Percentiles rank a stretch among this genome's conserved stretches.
phyloP scores from a whole-genome alignment of 2,797 vertebrate species.

The Malacoctenus gilli region DNA sequence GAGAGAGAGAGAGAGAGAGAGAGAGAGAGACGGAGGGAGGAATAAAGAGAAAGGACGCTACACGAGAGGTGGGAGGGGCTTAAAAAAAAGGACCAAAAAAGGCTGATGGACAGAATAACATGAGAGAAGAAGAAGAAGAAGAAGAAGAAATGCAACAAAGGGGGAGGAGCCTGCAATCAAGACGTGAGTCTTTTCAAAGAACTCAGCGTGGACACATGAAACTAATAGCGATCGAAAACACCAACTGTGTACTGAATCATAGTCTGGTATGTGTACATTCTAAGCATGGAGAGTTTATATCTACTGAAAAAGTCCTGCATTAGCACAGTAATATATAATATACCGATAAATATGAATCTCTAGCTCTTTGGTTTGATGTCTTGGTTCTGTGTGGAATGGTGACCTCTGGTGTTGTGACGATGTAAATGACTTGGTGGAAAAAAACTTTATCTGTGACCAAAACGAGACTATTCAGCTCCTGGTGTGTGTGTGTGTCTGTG shows the following conservation, averaged over 20 bases:
- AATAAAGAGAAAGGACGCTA: constrained; percentile 18
- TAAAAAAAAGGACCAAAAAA: constrained; percentile 29
- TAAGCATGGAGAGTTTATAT: constrained; percentile 88
- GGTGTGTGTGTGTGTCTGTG: constrained; percentile 45
- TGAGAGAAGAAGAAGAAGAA: constrained; percentile 19
- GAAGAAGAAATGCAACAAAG: constrained; percentile 38
- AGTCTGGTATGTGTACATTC: constrained; percentile 86
- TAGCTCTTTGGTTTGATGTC: constrained; percentile 83
- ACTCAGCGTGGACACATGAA: constrained; percentile 53
- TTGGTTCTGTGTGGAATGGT: constrained; percentile 82
- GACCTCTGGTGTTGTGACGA: constrained; percentile 82
- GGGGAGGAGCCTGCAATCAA: constrained; percentile 48
- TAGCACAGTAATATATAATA: constrained; percentile 84
- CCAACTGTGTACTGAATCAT: constrained; percentile 78
- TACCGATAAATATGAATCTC: constrained; percentile 79
- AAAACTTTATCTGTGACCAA: constrained; percentile 77
- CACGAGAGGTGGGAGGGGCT: too few relatives aligned
- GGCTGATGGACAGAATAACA: neutral
- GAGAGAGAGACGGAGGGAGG: constrained; percentile 31
- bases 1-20: constrained; percentile 33
- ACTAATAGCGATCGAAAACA: constrained; percentile 65
- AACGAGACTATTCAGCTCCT: constrained; percentile 72
- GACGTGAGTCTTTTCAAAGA: constrained; percentile 48
- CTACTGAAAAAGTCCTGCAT: constrained; percentile 85
- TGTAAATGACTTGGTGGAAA: constrained; percentile 77